phyloP scores from a whole-genome alignment of 1,140 invertebrate genomes.

The Bacillus rossius region DNA sequence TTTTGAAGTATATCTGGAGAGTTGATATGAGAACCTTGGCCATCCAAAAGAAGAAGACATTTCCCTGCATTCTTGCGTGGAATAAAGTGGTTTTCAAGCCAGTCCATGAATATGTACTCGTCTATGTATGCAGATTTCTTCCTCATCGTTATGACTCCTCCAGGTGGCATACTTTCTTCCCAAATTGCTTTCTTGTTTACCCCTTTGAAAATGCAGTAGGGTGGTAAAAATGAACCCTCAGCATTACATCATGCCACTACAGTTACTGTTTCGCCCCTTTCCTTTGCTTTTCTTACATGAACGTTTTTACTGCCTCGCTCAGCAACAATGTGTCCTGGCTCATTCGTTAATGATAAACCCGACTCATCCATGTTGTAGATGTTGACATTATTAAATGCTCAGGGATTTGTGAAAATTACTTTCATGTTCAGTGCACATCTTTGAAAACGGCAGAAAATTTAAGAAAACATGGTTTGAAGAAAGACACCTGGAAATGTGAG shows the following conservation, averaged over 20 bases:
- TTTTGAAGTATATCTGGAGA: conserved; percentile 28
- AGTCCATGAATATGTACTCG: conserved; percentile 36
- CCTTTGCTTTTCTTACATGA: conserved; percentile 19
- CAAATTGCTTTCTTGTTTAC: not conserved
- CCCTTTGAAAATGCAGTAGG: conserved; percentile 22
- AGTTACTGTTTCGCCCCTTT: conserved; percentile 38
- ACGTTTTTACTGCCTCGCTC: no score
- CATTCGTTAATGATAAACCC: no score
- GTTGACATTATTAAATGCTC: no score
- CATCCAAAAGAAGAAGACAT: conserved; percentile 13
- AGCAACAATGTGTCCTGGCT: no score
- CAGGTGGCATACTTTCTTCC: not conserved
- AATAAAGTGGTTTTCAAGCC: conserved; percentile 36
- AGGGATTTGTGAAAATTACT: no score
- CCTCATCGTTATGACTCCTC: conserved; percentile 18
- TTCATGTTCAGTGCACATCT: no score
- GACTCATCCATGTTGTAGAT: no score
- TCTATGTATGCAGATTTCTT: conserved; percentile 36
- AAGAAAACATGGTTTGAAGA: no score
- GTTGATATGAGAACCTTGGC: conserved; percentile 36
- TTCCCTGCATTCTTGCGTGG: conserved; percentile 34
- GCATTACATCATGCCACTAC: conserved; percentile 26
- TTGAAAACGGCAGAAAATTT: no score
- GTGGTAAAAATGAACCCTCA: conserved; percentile 24
- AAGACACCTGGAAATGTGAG: no score